These are phyloP conservation scores for Odontamblyopus lacepedii DNA, from an alignment of 2,797 vertebrate species.

Conservation along the genomic window DNA sequence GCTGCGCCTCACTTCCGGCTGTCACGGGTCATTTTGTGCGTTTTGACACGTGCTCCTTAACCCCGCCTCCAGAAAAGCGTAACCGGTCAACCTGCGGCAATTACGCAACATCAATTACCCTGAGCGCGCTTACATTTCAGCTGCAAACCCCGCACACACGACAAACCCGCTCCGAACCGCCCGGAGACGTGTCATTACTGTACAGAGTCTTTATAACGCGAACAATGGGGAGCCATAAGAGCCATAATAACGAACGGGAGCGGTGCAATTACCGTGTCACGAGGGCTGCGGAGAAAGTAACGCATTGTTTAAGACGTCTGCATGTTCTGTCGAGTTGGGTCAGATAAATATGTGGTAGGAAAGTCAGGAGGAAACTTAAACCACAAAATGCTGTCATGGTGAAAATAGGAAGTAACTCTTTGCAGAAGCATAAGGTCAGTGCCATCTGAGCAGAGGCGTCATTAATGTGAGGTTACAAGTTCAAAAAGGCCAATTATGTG, in stretches of 20 bases:
- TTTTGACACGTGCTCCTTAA: not conserved
- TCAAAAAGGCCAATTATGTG: too few species aligned
- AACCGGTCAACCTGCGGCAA: constrained; percentile 6
- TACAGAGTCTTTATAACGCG: not conserved
- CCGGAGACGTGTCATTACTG: not conserved
- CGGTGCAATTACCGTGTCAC: not conserved
- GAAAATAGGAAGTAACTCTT: not conserved
- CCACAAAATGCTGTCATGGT: not conserved
- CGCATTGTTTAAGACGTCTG: not conserved
- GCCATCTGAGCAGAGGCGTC: not conserved
- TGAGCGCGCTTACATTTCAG: too few species aligned
- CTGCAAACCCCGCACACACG: not conserved
- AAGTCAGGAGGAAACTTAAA: too few species aligned
- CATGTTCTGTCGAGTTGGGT: not conserved
- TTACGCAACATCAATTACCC: constrained; percentile 5
- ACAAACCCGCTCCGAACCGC: too few species aligned
- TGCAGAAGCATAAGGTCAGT: not conserved
- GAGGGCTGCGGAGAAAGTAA: not conserved
- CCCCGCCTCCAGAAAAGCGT: not conserved
- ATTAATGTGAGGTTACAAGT: too few species aligned
- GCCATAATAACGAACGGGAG: not conserved
- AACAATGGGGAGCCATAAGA: not conserved
- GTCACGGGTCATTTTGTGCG: not conserved
- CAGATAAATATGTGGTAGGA: not conserved
- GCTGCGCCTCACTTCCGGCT: not conserved